Evolutionary conservation across 2,797 vertebrate genomes (phyloP).

Genomic region (Mus caroli): DNA sequence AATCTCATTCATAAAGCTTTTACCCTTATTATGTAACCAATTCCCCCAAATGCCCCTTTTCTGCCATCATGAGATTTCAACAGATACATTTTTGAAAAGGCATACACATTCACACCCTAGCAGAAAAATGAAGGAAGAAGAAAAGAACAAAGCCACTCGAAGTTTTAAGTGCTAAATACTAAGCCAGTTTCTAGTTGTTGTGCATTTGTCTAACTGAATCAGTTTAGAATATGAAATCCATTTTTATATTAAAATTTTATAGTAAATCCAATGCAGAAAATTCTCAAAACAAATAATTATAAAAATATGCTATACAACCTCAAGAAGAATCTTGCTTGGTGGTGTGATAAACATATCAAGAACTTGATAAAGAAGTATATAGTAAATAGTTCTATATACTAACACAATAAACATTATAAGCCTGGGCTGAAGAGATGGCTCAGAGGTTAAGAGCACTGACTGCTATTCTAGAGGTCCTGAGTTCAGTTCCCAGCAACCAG

Average conservation of each 20-base stretch:
- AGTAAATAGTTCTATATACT: background rate
- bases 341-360: background rate
- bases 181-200: background rate
- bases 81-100: background rate
- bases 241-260: background rate
- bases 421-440: no score
- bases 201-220: background rate
- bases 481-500: no score
- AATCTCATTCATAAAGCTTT: background rate
- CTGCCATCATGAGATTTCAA: background rate
- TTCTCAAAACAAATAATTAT: background rate
- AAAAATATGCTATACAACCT: background rate
- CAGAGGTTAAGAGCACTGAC: no score
- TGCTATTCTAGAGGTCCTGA: no score
- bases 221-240: background rate
- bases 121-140: background rate
- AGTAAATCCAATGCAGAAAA: constrained; percentile 13
- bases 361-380: background rate
- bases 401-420: background rate
- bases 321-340: background rate
- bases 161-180: background rate
- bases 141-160: background rate
- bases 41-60: background rate
- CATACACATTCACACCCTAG: background rate
- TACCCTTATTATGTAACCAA: background rate